Evolutionary conservation across 1,140 invertebrate species (phyloP), one percentile per base, ranked within the genome.

Genomic region (Drosophila kepulauana): DNA sequence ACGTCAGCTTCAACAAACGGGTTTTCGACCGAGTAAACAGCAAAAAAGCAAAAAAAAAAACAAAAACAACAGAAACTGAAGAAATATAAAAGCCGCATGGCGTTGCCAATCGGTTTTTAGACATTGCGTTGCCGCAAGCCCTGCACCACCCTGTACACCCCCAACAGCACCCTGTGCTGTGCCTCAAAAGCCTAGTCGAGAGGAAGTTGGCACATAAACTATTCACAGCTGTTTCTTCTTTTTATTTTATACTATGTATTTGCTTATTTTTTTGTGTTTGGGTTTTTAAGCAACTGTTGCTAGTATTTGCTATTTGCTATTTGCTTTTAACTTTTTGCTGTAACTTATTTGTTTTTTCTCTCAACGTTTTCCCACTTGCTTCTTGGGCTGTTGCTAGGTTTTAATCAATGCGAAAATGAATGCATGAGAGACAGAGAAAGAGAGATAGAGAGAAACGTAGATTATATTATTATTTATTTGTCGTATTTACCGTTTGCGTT

Each of bases 1-100:
- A 74, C 81, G 81, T 80, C 75, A 69, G 54, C 67, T 58, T 65
- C 69, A 35, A 35, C 62, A 82, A 88, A 88, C 84, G 38, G 80
- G 84, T 88, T 88, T 84, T 81, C 28, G 57, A 52, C 68, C 65
- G 63, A 58, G 72, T 56, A 35, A 45, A 78, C 46, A 75, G 77
- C 35, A 58, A 45, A 67, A 33, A 66, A 33, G 10, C 52, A 66
- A 28, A 51, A 33, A n/a, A 28, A 16, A 20, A 20, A 20, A 20
- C 4, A 69, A 38, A 35, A 65, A 41, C 13, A 59, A 66, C 35
- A 51, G 20, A 20, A 30, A 30, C 6, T 57, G 28, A 65, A 28
- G 13, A 13, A 30, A 59, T 35, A 57, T 70, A 72, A 62, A 75
- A 57, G 56, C 68, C 58, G 67, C 33, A 20, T 33, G 61, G 66